Base-by-base conservation (phyloP, 2,113 vertebrate species). In the Accipiter cooperii region DNA sequence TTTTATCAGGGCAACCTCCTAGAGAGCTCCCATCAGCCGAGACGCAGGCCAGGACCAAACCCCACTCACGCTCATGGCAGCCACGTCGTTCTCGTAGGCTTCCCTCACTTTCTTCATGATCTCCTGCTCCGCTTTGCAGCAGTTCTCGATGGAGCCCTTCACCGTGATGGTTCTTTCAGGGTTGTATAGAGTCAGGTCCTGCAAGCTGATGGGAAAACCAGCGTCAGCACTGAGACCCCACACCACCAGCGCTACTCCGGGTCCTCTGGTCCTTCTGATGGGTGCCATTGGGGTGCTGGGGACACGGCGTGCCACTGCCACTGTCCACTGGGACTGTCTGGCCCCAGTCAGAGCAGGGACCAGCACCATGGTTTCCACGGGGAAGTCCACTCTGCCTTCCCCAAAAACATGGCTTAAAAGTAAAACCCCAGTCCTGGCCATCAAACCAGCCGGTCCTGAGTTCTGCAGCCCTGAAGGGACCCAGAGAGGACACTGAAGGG, bases 21-120 rank as follows among this genome's bases (percentile, higher is more conserved):
- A 2, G 54, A 52, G 47, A 25, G 77, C 17, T 36, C 58, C 47
- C 38, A 0, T 3, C 52, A 38, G 52, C 33, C 1, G 5, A 19
- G 49, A 44, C 1, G 3, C 47, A 6, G 47, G 69, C 52, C 28
- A 73, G 80, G 68, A 38, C 31, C 17, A 0, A 42, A 20, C 16
- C 15, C 8, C 55, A 98, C 99, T 99, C 98, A 99, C 99, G 3
- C 99, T 99, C 99, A 99, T 99, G 60, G 99, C 99, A 0, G 99
- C 99, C 26, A 99, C 98, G n/a, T 99, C 99, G 2, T 99, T 99
- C 96, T 99, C 99, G 3, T 99, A 99, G 51, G 99, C 99, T 97
- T 99, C 99, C 12, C 99, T 96, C 84, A 99, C 98, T 97, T 99
- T 99, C 98, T 99, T 99, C 99, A 99, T 99, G 97, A 99, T 98